Conservation (phyloP, 1,140 invertebrate genomes). For the Zophobas atratus region DNA sequence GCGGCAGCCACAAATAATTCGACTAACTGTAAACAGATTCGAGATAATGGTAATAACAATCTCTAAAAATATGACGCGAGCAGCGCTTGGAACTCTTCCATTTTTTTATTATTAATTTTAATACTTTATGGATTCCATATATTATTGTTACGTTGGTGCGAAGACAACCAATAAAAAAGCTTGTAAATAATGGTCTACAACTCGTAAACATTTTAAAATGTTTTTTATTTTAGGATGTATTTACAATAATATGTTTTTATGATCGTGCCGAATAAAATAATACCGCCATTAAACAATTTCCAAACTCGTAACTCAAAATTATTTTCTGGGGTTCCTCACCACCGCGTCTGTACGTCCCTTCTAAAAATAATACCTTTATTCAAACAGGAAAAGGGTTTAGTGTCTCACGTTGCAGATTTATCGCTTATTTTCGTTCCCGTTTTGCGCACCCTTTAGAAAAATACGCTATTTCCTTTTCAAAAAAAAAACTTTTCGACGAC, state of each 20-base stretch:
- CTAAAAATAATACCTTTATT: constrained; percentile 29
- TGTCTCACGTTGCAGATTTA: constrained; percentile 44
- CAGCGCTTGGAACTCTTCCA: constrained; percentile 30
- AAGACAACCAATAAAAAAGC: constrained; percentile 29
- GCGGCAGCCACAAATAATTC: neutral
- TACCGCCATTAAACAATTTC: constrained; percentile 1
- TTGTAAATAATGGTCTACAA: constrained; percentile 26
- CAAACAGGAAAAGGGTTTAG: constrained; percentile 39
- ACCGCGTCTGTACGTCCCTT: neutral
- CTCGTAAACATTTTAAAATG: constrained; percentile 42
- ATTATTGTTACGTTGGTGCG: constrained; percentile 28
- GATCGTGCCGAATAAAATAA: constrained; percentile 27
- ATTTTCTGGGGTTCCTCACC: neutral
- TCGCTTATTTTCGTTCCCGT: constrained; percentile 7
- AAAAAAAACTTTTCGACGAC: constrained; percentile 6
- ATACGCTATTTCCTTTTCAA: neutral
- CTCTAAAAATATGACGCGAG: constrained; percentile 36
- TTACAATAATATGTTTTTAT: constrained; percentile 20
- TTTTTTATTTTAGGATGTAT: constrained; percentile 32
- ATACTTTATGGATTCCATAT: constrained; percentile 34
- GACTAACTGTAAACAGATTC: constrained; percentile 25
- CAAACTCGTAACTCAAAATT: constrained; percentile 9
- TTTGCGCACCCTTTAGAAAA: constrained; percentile 22
- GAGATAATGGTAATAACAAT: constrained; percentile 43
- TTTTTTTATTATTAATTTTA: constrained; percentile 43